Conservation (phyloP, 2,113 vertebrate species). For the Macrotis lagotis region DNA sequence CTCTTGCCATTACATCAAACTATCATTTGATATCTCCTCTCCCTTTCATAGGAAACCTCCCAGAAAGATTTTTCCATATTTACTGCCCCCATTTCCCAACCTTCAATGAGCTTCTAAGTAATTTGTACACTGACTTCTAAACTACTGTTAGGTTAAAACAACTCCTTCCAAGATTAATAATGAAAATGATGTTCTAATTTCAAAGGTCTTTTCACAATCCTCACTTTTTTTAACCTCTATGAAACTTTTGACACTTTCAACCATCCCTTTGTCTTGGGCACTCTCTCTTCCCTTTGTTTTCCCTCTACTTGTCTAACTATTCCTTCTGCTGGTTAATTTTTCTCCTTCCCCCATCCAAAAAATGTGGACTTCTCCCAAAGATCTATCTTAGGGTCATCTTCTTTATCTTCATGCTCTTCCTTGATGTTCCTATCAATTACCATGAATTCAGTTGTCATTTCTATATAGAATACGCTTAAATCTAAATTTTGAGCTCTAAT, state of each 20-base stretch:
- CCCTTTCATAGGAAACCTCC: background rate
- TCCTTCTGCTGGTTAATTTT: background rate
- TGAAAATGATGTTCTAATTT: background rate
- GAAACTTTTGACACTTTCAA: background rate
- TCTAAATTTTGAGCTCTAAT: background rate
- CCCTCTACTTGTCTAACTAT: background rate
- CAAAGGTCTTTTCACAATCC: background rate
- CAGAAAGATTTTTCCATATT: background rate
- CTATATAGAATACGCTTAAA: background rate
- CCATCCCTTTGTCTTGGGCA: background rate
- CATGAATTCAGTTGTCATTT: background rate
- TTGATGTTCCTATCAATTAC: background rate
- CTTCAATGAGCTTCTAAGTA: background rate
- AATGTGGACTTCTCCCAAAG: background rate
- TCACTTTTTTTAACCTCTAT: background rate
- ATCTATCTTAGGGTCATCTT: background rate
- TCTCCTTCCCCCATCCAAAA: background rate
- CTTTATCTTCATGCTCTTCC: background rate
- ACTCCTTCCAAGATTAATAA: background rate
- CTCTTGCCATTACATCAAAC: background rate
- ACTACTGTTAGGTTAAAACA: background rate
- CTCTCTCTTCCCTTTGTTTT: background rate
- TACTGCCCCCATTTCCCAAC: background rate
- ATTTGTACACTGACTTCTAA: background rate
- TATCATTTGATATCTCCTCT: background rate